Percentiles rank a stretch among this genome's conserved stretches.
phyloP scores from a whole-genome alignment of 2,797 vertebrate species.

The Cyclura pinguis region DNA sequence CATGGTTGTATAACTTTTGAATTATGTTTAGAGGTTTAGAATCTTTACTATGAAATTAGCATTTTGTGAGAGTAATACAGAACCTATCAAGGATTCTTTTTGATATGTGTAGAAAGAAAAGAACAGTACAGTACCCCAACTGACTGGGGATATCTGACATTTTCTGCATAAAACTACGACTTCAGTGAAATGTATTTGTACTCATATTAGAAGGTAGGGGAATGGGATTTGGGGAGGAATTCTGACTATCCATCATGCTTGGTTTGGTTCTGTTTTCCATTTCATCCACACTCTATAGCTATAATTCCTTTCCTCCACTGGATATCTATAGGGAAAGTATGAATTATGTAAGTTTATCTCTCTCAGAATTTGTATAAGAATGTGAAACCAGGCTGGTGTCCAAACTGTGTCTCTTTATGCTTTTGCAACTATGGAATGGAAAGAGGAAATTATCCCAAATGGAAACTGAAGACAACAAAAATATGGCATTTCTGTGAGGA shows the following conservation, averaged over 20 bases:
- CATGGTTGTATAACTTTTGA: constrained; percentile 56
- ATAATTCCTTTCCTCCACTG: neutral
- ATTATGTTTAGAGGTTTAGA: constrained; percentile 54
- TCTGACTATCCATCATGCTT: neutral
- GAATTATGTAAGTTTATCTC: neutral
- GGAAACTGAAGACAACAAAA: neutral
- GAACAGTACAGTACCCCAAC: constrained; percentile 41
- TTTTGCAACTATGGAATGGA: neutral
- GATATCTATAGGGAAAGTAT: neutral
- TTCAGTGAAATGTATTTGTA: neutral
- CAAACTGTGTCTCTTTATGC: neutral
- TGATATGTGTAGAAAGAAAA: constrained; percentile 44
- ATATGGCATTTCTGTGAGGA: neutral
- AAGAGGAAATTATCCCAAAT: neutral
- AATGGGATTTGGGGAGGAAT: neutral
- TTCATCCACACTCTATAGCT: neutral
- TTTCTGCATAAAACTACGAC: constrained; percentile 24
- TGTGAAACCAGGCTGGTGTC: neutral
- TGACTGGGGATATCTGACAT: constrained; percentile 35
- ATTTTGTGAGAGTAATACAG: constrained; percentile 56
- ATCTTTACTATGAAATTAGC: constrained; percentile 55
- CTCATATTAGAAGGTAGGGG: neutral
- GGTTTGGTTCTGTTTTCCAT: neutral
- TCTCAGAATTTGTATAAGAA: neutral
- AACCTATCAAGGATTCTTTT: constrained; percentile 59